A percentile compares a stretch with the other conserved stretches of the same genome.
Evolutionary conservation across 2,113 vertebrate species (phyloP).

Genomic region (Atractosteus spatula): DNA sequence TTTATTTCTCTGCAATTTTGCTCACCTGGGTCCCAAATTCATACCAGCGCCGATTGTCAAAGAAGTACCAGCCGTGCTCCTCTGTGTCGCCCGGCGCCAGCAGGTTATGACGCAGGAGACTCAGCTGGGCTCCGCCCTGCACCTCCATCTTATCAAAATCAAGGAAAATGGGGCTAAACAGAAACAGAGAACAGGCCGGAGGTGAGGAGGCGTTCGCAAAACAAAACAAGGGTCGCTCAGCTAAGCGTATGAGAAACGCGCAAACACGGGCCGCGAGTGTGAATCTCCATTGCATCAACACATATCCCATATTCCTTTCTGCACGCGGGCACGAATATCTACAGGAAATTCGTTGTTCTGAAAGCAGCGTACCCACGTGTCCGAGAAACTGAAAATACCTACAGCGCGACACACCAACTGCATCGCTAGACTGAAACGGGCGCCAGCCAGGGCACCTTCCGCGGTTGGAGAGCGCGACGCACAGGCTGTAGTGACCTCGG

Average conservation of each 20-base stretch:
- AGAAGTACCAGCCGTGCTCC: slow-evolving; percentile 53
- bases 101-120: slow-evolving; percentile 30
- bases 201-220: neutral
- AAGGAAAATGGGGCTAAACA: slow-evolving; percentile 10
- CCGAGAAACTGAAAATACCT: no score
- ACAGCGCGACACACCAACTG: no score
- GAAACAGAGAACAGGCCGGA: neutral
- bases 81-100: slow-evolving; percentile 30
- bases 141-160: slow-evolving; percentile 46
- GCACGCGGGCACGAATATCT: neutral
- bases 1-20: no score
- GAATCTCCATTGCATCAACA: neutral
- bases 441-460: no score
- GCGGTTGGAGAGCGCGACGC: no score
- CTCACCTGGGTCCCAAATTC: slow-evolving; percentile 54
- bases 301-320: neutral
- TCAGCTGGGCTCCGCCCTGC: neutral
- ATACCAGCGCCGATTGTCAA: slow-evolving; percentile 47
- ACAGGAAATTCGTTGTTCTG: no score
- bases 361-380: no score
- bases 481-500: no score
- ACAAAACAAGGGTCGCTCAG: neutral
- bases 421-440: no score
- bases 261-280: no score
- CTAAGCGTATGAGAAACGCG: no score